A percentile compares a stretch with the other conserved stretches of the same genome.
Conservation (phyloP, 1,140 invertebrate species). For the Drosophila parabipectinata region DNA sequence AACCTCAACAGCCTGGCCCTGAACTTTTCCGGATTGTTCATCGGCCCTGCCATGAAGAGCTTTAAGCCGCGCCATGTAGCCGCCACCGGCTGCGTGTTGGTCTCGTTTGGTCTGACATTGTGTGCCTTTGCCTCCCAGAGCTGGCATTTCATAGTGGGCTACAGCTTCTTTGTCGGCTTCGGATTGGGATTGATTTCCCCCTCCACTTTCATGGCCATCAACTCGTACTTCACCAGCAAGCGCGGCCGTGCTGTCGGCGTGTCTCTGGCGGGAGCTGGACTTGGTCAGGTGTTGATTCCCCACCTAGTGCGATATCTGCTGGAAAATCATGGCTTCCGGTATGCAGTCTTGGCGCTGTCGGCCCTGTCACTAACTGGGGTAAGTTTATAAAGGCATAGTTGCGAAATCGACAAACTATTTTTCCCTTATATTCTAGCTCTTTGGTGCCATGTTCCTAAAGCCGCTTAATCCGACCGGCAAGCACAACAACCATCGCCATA, state of each 20-base stretch:
- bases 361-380: conserved; percentile 87
- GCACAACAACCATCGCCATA: conserved; percentile 73
- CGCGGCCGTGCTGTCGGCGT: conserved; percentile 89
- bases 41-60: conserved; percentile 87
- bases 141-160: conserved; percentile 88
- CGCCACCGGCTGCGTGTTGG: conserved; percentile 86
- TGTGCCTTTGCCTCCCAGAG: conserved; percentile 87
- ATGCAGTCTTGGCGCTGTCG: conserved; percentile 87
- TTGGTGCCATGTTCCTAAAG: conserved; percentile 74
- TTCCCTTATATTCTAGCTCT: conserved; percentile 54
- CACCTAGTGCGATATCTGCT: conserved; percentile 87
- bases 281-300: conserved; percentile 91
- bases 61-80: conserved; percentile 88
- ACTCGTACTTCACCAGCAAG: conserved; percentile 88
- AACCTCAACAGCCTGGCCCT: conserved; percentile 88
- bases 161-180: conserved; percentile 86
- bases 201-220: conserved; percentile 89
- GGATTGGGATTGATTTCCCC: conserved; percentile 88
- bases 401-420: neutral
- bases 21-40: conserved; percentile 88
- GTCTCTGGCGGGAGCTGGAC: conserved; percentile 88
- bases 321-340: conserved; percentile 85
- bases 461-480: conserved; percentile 48
- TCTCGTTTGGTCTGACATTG: conserved; percentile 86
- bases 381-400: conserved; percentile 35